Evolutionary conservation across 2,797 vertebrate genomes (phyloP), one percentile per base, ranked within the genome.

Genomic region (Neoniphon sammara): DNA sequence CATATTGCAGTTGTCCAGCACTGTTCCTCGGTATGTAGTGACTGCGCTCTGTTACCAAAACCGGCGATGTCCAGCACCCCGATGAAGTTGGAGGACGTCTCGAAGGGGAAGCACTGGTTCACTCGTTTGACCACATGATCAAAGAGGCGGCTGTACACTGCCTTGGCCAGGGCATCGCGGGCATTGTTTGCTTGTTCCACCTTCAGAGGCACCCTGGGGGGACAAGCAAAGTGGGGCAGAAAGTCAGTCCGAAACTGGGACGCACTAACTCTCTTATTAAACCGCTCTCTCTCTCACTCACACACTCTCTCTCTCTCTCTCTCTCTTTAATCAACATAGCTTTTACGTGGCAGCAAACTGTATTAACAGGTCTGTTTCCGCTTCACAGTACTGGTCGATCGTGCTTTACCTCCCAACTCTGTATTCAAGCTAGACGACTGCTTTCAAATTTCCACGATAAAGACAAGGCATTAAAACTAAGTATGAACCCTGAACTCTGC

Each of bases 151-250:
- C 98, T 98, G 73, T 99, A 99, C 36, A 99, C 95, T 0, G 96
- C 96, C 93, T 99, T 99, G 83, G 98, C 98, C 91, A 99, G 92
- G 50, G 98, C 98, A 84, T 99, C 98, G 0, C 98, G 96, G 25
- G 97, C 98, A 70, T 95, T 99, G 93, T 98, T 99, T 17, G 98
- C 98, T 79, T 99, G 98, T 72, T 99, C 98, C 91, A 99, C 98
- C 94, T 98, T 99, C 81, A 99, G 91, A 54, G 98, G 98, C n/a
- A 99, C 98, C 91, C 98, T 99, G 74, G 34, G 65, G 77, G 64
- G 73, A 81, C 54, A 78, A 42, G 81, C 58, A 90, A 87, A 92
- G 85, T 90, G 86, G 88, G 77, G 49, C 88, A 92, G 72, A 72
- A 74, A 90, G 70, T 83, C 36, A 73, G 73, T 83, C 73, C 36